These are phyloP conservation scores for Pyrrhura leucotis DNA, from an alignment of 2,797 vertebrate genomes.

Conservation along the genomic window DNA sequence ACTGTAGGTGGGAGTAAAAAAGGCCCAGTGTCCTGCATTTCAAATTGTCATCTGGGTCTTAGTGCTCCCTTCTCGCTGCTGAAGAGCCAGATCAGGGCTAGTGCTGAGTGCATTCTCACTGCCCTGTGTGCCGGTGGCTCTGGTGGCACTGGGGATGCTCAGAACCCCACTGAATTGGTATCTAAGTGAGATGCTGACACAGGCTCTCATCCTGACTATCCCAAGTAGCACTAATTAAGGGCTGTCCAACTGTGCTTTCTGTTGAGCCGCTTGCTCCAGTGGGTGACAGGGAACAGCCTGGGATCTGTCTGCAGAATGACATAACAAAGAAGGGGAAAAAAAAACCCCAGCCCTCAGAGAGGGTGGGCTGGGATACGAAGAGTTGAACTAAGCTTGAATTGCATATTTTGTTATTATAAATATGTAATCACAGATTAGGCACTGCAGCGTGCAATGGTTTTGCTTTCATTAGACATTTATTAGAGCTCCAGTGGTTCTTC, in stretches of 20 bases:
- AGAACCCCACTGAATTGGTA: background rate
- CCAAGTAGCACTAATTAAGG: slow-evolving; percentile 95
- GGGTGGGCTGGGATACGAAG: slow-evolving; percentile 77
- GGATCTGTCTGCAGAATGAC: slow-evolving; percentile 93
- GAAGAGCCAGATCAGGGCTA: background rate
- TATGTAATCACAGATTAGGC: slow-evolving; percentile 85
- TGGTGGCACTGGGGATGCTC: background rate
- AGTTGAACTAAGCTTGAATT: slow-evolving; percentile 81
- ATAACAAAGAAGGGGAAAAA: slow-evolving; percentile 85
- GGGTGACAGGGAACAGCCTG: slow-evolving; percentile 94
- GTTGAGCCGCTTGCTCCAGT: slow-evolving; percentile 81
- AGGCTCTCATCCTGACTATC: slow-evolving; percentile 86
- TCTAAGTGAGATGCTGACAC: slow-evolving; percentile 81
- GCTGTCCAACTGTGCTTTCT: slow-evolving; percentile 92
- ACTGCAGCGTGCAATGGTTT: slow-evolving; percentile 80
- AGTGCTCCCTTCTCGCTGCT: slow-evolving; percentile 57
- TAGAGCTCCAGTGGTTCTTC: slow-evolving; percentile 70
- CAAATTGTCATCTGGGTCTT: slow-evolving; percentile 59
- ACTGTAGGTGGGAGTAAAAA: slow-evolving; percentile 46
- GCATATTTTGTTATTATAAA: slow-evolving; percentile 83
- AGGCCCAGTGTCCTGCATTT: slow-evolving; percentile 79
- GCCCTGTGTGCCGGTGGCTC: rapidly evolving
- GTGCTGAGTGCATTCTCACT: background rate
- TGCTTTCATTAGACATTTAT: slow-evolving; percentile 85
- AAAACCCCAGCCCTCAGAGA: slow-evolving; percentile 65